These are phyloP conservation scores for Drosophila nigromelanica DNA, from an alignment of 1,140 invertebrate genomes.

Conservation along the genomic window DNA sequence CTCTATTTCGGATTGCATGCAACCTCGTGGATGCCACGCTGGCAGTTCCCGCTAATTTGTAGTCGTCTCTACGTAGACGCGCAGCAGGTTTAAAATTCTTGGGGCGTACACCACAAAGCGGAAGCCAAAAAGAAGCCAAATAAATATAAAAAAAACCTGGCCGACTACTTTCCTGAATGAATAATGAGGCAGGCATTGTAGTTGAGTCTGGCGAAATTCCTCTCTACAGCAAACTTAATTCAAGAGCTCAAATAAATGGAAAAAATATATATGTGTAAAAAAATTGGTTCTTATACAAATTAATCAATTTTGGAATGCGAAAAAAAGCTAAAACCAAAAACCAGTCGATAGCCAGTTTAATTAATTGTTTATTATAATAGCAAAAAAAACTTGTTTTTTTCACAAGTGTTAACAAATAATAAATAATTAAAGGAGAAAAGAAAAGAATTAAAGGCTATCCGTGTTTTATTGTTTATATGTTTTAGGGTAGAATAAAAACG, in stretches of 20 bases:
- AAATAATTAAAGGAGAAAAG: too few relatives aligned
- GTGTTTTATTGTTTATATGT: too few relatives aligned
- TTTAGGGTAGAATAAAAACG: too few relatives aligned
- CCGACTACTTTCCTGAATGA: slow-evolving; percentile 68
- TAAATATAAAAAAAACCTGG: slow-evolving; percentile 30
- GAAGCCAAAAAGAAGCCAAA: slow-evolving; percentile 46
- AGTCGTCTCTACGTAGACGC: slow-evolving; percentile 8
- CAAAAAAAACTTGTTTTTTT: too few relatives aligned
- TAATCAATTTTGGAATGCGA: neutral
- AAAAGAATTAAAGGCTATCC: too few relatives aligned
- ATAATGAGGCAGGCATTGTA: slow-evolving; percentile 64
- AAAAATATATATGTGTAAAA: neutral
- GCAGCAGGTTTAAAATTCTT: slow-evolving; percentile 58
- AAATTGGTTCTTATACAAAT: neutral
- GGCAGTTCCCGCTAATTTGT: slow-evolving; percentile 78
- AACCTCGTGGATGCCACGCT: slow-evolving; percentile 47
- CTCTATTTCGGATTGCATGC: slow-evolving; percentile 44
- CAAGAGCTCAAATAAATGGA: neutral
- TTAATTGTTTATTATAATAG: too few relatives aligned
- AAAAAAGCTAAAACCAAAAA: too few relatives aligned
- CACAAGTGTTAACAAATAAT: too few relatives aligned
- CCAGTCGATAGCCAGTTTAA: too few relatives aligned
- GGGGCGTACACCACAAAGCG: slow-evolving; percentile 38
- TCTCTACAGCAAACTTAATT: slow-evolving; percentile 7
- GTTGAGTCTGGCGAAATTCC: slow-evolving; percentile 29